phyloP scores from a whole-genome alignment of 2,113 vertebrate genomes.

The Podiceps cristatus region DNA sequence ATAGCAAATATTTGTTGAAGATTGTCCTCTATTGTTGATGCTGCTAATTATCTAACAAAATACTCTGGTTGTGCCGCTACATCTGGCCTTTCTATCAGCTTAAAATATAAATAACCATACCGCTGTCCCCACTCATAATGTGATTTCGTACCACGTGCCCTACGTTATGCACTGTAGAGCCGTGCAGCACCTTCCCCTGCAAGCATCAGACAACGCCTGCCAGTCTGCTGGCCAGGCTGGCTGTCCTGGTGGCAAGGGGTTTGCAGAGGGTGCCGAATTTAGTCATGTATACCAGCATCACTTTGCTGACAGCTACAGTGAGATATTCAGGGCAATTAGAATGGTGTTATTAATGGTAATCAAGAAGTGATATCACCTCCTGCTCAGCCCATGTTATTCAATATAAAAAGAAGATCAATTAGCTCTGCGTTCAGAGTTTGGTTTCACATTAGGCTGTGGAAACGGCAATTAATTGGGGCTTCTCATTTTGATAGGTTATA shows the following conservation, averaged over 20 bases:
- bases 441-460: constrained; percentile 2
- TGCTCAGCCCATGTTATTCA: constrained; percentile 6
- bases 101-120: not conserved
- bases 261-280: not conserved
- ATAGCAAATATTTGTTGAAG: constrained; percentile 14
- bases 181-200: not conserved
- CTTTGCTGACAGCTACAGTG: not conserved
- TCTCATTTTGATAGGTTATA: not conserved
- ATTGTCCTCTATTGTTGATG: not conserved
- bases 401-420: constrained; percentile 27
- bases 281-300: not conserved
- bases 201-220: not conserved
- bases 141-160: not conserved
- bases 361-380: constrained; percentile 13
- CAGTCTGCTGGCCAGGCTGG: not conserved
- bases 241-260: not conserved
- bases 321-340: constrained; percentile 11
- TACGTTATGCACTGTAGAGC: not conserved
- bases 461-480: not conserved
- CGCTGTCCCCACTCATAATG: not conserved
- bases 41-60: constrained; percentile 36
- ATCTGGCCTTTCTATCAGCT: not conserved
- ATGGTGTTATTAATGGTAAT: not conserved
- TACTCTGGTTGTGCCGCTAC: not conserved
- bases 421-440: not conserved